Evolutionary conservation across 2,888 invertebrate species (phyloP).

Genomic region (Clivina fossor): DNA sequence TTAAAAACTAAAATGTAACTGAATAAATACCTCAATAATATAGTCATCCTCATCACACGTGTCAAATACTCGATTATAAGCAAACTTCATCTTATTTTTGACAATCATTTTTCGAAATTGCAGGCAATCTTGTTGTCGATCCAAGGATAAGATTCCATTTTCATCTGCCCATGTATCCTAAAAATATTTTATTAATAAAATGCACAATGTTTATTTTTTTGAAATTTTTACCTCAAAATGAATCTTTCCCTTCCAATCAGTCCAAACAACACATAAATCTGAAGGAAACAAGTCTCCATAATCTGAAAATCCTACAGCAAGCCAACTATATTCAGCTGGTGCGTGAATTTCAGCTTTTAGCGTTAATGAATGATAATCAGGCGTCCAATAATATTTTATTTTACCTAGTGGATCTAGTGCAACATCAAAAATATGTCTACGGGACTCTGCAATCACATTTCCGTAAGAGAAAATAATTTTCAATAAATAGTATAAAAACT

Average conservation of each 20-base stretch:
- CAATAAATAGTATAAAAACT: conserved; percentile 4
- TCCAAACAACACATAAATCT: conserved; percentile 82
- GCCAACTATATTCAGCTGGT: conserved; percentile 64
- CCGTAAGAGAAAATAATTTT: not conserved
- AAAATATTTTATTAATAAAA: conserved; percentile 38
- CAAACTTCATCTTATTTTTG: conserved; percentile 64
- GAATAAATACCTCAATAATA: conserved; percentile 65
- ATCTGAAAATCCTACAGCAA: conserved; percentile 85
- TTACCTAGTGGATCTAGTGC: conserved; percentile 51
- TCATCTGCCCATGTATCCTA: conserved; percentile 75
- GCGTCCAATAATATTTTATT: conserved; percentile 54
- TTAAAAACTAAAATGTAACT: conserved; percentile 4
- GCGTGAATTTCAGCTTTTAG: conserved; percentile 58
- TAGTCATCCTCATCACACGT: conserved; percentile 81
- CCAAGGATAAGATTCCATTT: conserved; percentile 66
- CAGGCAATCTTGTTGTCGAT: conserved; percentile 74
- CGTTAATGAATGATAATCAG: conserved; percentile 51
- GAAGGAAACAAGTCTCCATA: conserved; percentile 72
- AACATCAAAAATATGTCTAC: conserved; percentile 46
- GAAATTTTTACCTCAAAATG: conserved; percentile 57
- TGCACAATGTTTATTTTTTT: not conserved
- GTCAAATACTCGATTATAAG: conserved; percentile 78
- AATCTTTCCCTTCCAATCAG: conserved; percentile 64
- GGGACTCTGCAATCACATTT: conserved; percentile 17
- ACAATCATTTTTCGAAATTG: conserved; percentile 57